phyloP scores from a whole-genome alignment of 2,888 invertebrate species.

The Vanessa cardui region DNA sequence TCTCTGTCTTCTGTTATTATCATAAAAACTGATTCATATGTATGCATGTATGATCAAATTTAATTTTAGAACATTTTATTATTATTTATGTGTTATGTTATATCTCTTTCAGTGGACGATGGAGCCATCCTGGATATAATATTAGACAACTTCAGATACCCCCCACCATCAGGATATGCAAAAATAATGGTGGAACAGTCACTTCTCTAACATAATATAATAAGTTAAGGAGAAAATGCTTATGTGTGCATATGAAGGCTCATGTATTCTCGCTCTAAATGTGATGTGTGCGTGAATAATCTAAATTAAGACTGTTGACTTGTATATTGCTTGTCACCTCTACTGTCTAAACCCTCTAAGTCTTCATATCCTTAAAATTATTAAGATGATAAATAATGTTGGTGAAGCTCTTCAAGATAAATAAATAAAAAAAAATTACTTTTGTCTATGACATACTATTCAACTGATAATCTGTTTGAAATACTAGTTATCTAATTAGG shows the following conservation, averaged over 20 bases:
- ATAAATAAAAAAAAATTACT: not conserved
- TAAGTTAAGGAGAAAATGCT: constrained; percentile 27
- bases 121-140: constrained; percentile 98
- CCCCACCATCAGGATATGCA: constrained; percentile 94
- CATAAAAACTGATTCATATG: not conserved
- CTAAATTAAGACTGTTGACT: constrained; percentile 34
- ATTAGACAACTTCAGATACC: constrained; percentile 93
- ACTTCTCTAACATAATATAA: constrained; percentile 88
- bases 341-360: constrained; percentile 16
- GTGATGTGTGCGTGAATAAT: constrained; percentile 25
- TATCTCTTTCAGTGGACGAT: constrained; percentile 91
- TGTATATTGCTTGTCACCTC: constrained; percentile 20
- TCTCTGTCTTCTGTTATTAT: not conserved
- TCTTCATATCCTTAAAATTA: constrained; percentile 8
- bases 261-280: constrained; percentile 32
- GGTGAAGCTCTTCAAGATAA: not conserved
- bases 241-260: constrained; percentile 49
- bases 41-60: not conserved
- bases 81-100: not conserved
- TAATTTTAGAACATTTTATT: no score
- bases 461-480: not conserved
- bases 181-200: constrained; percentile 99
- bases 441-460: not conserved
- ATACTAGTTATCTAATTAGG: not conserved
- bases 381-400: not conserved